phyloP scores from a whole-genome alignment of 2,888 invertebrate species.

The Bibio marci region DNA sequence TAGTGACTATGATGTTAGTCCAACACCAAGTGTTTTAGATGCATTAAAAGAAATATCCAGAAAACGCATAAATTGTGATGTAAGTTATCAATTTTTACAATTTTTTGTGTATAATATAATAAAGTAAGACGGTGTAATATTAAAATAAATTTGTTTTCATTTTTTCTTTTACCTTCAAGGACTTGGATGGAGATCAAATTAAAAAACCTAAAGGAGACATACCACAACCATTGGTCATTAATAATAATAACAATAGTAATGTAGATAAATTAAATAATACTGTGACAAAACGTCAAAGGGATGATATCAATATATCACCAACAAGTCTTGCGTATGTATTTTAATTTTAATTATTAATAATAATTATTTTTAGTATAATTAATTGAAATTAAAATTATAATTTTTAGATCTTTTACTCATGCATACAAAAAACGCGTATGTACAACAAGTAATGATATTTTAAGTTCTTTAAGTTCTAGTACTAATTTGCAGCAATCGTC shows the following conservation, averaged over 20 bases:
- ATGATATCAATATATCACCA: too few species aligned
- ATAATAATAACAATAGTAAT: too few species aligned
- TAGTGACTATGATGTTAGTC: constrained; percentile 23
- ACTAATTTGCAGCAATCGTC: too few species aligned
- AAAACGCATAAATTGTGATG: constrained; percentile 34
- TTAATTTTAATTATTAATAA: too few species aligned
- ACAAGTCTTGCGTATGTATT: too few species aligned
- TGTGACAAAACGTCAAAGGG: too few species aligned
- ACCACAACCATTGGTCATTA: too few species aligned
- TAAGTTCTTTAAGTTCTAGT: constrained; percentile 27
- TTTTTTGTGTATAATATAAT: too few species aligned
- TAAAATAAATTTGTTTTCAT: background rate
- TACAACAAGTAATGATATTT: constrained; percentile 21
- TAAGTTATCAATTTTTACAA: constrained; percentile 11
- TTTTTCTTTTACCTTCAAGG: background rate
- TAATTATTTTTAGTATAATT: background rate
- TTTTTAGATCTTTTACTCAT: background rate
- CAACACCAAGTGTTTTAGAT: constrained; percentile 33
- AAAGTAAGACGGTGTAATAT: too few species aligned
- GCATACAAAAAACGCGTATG: constrained; percentile 15
- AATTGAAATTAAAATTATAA: background rate
- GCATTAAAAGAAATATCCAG: constrained; percentile 38
- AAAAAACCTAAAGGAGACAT: background rate
- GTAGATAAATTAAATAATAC: too few species aligned
- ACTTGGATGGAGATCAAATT: background rate